Evolutionary conservation across 2,113 vertebrate species (phyloP), one percentile per base, ranked within the genome.

Genomic region (Arvicanthis niloticus): DNA sequence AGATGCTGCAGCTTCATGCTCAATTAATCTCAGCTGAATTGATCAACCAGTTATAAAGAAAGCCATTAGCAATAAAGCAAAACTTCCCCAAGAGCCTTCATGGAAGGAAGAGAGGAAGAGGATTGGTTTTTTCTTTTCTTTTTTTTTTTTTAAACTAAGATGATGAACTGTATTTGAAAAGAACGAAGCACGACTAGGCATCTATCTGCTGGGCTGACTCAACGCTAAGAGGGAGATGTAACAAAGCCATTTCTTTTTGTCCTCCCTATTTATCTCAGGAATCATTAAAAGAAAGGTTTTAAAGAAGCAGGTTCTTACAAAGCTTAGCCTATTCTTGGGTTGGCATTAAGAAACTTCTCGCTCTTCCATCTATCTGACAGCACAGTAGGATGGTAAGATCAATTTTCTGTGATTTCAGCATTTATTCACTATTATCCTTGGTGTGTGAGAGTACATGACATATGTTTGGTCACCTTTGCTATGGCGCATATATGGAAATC

Each of bases 21-120:
- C 95, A 97, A 97, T 97, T 98, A 98, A 98, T 97, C 95, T 97
- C 89, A 37, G 62, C 78, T 97, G 96, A 98, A 97, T 94, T 98
- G 96, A 97, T 95, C 95, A 95, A 88, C 70, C 89, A 96, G 95
- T 97, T 97, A 97, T 96, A 97, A 96, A 97, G 98, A 97, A 97
- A 95, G 91, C 60, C 78, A 97, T 86, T 97, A 98, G 88, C 81
- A 96, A 95, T 92, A 97, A 95, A 82, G 91, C 86, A 97, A 98
- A 98, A 97, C 81, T 96, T 98, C 96, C 95, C 90, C 96, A 95
- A 96, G 97, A 97, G 97, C 95, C 93, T 97, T 97, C 91, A 68
- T 77, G 53, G 78, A 60, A 93, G 53, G 80, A 95, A 78, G 89
- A 93, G 76, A 92, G 94, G 97, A 96, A 97, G 94, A 26, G 84